phyloP scores from a whole-genome alignment of 2,888 invertebrate species.

The Spialia ferax region DNA sequence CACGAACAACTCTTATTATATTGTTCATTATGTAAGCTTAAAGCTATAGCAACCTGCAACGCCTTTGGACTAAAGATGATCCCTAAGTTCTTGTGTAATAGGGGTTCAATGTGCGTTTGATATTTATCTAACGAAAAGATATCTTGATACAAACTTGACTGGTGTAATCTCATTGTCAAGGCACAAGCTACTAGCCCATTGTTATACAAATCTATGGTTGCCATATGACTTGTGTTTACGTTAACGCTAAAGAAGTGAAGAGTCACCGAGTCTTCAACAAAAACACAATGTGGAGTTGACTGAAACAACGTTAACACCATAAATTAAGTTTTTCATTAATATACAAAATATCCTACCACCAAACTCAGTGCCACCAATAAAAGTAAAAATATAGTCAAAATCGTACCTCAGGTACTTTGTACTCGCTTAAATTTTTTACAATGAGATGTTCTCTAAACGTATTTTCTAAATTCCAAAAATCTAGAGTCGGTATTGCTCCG shows the following conservation, averaged over 20 bases:
- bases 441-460: conserved; percentile 88
- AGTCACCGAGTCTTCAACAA: conserved; percentile 75
- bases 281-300: conserved; percentile 78
- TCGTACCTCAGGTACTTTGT: conserved; percentile 76
- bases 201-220: conserved; percentile 73
- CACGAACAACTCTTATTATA: not conserved
- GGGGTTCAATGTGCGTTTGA: conserved; percentile 74
- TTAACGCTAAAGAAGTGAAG: conserved; percentile 76
- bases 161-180: conserved; percentile 70
- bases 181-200: conserved; percentile 77
- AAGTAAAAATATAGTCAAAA: conserved; percentile 4
- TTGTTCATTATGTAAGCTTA: not conserved
- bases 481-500: conserved; percentile 85
- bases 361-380: no score
- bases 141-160: conserved; percentile 62
- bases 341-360: not conserved
- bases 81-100: conserved; percentile 71
- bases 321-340: not conserved
- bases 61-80: conserved; percentile 75
- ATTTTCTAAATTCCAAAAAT: conserved; percentile 84
- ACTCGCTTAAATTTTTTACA: conserved; percentile 81
- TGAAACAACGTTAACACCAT: conserved; percentile 54
- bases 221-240: conserved; percentile 66
- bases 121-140: conserved; percentile 78
- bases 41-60: conserved; percentile 59